Evolutionary conservation across 2,888 invertebrate genomes (phyloP), one percentile per base, ranked within the genome.

Genomic region (Caenorhabditis sp.): DNA sequence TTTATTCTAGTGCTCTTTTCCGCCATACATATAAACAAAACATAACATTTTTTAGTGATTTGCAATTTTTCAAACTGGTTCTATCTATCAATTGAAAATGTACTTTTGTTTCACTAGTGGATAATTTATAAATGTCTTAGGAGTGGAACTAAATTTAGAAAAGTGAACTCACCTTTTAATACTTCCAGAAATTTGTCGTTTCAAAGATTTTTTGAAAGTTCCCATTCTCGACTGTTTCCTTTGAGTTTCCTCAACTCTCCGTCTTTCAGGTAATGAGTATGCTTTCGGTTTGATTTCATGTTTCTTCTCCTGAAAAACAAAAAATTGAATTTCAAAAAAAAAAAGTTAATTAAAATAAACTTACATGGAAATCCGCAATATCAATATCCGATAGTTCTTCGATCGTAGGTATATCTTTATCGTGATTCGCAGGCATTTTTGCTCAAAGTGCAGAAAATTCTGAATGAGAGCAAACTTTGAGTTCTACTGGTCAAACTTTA

Each of bases 161-260:
- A 62, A 49, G 27, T 27, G 3, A 17, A 12, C 56, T 10, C 12
- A 77, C 77, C 74, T 69, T 25, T 54, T 75, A 21, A 78, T 61
- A 58, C 77, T 74, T 63, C 75, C 72, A 49, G 75, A 70, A 10
- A 78, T 70, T 50, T 65, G 69, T 17, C 70, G 59, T 38, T 64
- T 65, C 5, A 78, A 53, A 10, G 77, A 78, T 49, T 72, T 61
- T 57, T 75, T 75, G 66, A 77, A 52, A 53, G 65, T 77, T 59
- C 67, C 67, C 43, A 72, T 64, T 53, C 72, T 67, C 0, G 67
- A 72, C 59, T 66, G 64, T 53, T 66, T 63, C 43, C 66, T 68
- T 20, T 66, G 64, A 8, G 14, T 50, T 17, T 62, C 53, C 27
- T 63, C 38, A 57, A 66, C 63, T 7, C 38, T 68, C 23, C 69